Base-by-base conservation (phyloP, 2,113 vertebrate genomes). In the Piaya cayana region DNA sequence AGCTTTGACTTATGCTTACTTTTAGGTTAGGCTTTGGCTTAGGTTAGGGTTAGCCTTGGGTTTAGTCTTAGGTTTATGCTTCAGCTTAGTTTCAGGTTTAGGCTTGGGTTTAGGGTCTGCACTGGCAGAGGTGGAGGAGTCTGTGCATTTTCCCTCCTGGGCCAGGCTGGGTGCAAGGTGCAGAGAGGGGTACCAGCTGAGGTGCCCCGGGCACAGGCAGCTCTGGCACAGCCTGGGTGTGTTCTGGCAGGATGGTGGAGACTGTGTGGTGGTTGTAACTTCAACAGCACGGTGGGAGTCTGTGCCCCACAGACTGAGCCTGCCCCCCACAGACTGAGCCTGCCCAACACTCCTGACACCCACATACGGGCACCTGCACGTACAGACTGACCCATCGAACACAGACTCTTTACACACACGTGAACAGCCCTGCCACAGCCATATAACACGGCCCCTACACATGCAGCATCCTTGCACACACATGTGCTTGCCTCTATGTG, bases 281-380 rank as follows among this genome's bases (percentile, higher is more conserved):
- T 52, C 37, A 27, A 1, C 5, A 27, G n/a, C 0, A 1, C 19
- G 21, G 37, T 39, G 36, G 50, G 8, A n/a, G 22, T 5, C 43
- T n/a, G 63, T 65, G 36, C 10, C 45, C 29, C 59, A 5, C 50
- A 39, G 63, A 5, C 9, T 3, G 68, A 69, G n/a, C 42, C 63
- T 42, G 15, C 18, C 58, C 43, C 45, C 29, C 59, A 5, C 50
- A 39, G 63, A 5, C 9, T 3, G 68, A 69, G n/a, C 42, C 63
- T 42, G 15, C 18, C 58, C 43, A 13, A 37, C 3, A 2, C 25
- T 17, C 42, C 50, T 1, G 4, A 8, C 11, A 23, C 3, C 47
- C 19, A 8, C 55, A 5, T 2, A 1, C 9, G 5, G 39, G 30
- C 47, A 12, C 50, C 42, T 18, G 27, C 14, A 3, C 0, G 1